phyloP scores from a whole-genome alignment of 2,888 invertebrate species.

The Rhyacophila evoluta region DNA sequence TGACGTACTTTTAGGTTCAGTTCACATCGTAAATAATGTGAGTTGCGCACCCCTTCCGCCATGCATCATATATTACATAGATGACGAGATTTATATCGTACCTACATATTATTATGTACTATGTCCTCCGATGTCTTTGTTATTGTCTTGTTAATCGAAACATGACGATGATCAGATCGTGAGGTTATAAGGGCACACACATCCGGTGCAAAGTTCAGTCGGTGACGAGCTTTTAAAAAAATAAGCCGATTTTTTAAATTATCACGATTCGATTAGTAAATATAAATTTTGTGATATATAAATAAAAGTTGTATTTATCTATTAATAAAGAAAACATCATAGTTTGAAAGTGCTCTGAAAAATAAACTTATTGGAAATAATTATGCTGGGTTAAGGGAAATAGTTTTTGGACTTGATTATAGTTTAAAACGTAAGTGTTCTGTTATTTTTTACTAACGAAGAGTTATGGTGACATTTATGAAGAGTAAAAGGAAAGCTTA shows the following conservation, averaged over 20 bases:
- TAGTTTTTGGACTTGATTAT: too few relatives aligned
- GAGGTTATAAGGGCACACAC: constrained; percentile 48
- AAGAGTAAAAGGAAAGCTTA: too few relatives aligned
- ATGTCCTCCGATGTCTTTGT: constrained; percentile 36
- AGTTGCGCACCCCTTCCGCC: constrained; percentile 1
- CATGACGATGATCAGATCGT: background rate
- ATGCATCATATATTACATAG: background rate
- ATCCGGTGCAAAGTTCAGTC: constrained; percentile 47
- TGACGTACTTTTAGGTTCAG: background rate
- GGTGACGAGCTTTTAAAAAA: background rate
- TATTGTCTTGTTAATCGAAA: constrained; percentile 25
- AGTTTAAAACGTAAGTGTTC: too few relatives aligned
- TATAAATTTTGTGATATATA: too few relatives aligned
- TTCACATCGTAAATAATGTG: background rate
- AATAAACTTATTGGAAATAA: too few relatives aligned
- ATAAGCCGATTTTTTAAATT: background rate
- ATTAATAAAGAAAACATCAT: too few relatives aligned
- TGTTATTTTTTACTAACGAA: too few relatives aligned
- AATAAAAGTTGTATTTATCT: too few relatives aligned
- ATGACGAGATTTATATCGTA: background rate
- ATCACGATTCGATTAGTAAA: too few relatives aligned
- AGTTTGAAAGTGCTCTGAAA: too few relatives aligned
- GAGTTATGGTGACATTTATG: too few relatives aligned
- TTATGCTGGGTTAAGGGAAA: too few relatives aligned
- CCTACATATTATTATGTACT: background rate